These are phyloP conservation scores for Strigops habroptila DNA, from an alignment of 2,113 vertebrate species.

Conservation along the genomic window DNA sequence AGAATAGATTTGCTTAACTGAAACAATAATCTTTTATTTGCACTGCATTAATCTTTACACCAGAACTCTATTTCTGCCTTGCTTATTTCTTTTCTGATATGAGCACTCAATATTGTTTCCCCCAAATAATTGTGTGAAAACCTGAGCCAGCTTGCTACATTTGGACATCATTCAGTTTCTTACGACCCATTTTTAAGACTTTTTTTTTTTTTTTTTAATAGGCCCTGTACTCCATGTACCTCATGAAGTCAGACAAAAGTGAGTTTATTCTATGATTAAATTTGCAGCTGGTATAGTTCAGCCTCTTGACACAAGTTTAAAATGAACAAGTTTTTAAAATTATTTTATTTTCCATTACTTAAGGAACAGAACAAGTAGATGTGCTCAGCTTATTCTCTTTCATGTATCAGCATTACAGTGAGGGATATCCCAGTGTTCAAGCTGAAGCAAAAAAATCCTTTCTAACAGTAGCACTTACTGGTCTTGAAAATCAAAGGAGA, in stretches of 20 bases:
- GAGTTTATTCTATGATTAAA: constrained; percentile 68
- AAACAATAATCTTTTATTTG: constrained; percentile 36
- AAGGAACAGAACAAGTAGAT: constrained; percentile 34
- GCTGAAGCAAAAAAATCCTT: constrained; percentile 48
- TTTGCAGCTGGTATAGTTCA: constrained; percentile 54
- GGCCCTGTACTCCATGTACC: not conserved
- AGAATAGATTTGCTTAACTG: constrained; percentile 2
- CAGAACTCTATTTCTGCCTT: not conserved
- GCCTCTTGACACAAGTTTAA: constrained; percentile 61
- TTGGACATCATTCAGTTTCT: not conserved
- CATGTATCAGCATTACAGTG: constrained; percentile 51
- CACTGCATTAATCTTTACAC: not conserved
- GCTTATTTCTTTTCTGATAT: not conserved
- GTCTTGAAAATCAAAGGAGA: constrained; percentile 45
- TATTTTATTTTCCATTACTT: constrained; percentile 33
- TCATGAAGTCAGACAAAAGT: constrained; percentile 61
- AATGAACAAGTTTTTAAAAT: constrained; percentile 55
- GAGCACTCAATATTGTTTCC: not conserved
- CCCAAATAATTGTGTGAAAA: not conserved
- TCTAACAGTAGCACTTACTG: constrained; percentile 23
- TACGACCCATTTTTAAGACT: constrained; percentile 5
- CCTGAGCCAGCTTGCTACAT: not conserved
- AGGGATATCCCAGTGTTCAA: constrained; percentile 47
- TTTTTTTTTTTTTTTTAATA: constrained; percentile 29
- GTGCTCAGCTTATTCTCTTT: constrained; percentile 12